These are phyloP conservation scores for Centruroides vittatus DNA, from an alignment of 1,140 invertebrate species.

Conservation along the genomic window DNA sequence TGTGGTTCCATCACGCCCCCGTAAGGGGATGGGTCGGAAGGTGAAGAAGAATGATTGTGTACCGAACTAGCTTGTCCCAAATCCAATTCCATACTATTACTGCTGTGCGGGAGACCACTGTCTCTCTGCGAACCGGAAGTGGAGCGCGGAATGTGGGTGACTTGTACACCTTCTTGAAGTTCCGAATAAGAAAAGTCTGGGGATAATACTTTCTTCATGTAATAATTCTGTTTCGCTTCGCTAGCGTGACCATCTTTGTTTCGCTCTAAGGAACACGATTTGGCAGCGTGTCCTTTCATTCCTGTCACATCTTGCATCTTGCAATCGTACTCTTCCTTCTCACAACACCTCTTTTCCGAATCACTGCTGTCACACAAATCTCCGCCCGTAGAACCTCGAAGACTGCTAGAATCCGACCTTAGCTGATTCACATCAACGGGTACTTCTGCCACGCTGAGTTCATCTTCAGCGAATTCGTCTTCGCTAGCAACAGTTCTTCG, in stretches of 20 bases:
- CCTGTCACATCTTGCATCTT: background rate
- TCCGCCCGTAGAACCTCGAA: constrained; percentile 18
- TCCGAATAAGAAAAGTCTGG: constrained; percentile 15
- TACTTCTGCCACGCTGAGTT: constrained; percentile 16
- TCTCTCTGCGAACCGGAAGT: background rate
- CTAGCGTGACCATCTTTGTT: constrained; percentile 16
- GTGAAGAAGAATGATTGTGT: constrained; percentile 5
- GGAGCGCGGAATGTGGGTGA: background rate
- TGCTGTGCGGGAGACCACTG: background rate
- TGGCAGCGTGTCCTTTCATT: constrained; percentile 1
- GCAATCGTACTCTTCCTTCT: too few relatives aligned
- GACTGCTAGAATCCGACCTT: constrained; percentile 16
- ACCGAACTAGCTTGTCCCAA: background rate
- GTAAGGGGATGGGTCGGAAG: constrained; percentile 3
- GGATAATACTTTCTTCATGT: constrained; percentile 13
- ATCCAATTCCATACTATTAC: too few relatives aligned
- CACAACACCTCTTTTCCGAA: too few relatives aligned
- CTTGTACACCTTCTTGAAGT: background rate
- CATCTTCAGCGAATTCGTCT: constrained; percentile 20
- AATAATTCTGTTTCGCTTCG: constrained; percentile 16
- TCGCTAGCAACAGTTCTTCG: constrained; percentile 16
- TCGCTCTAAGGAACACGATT: constrained; percentile 13
- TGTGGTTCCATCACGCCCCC: constrained; percentile 4
- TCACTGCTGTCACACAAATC: constrained; percentile 6
- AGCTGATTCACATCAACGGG: constrained; percentile 1